Percentiles rank a stretch among this genome's conserved stretches.
phyloP scores from a whole-genome alignment of 1,140 invertebrate species.

The Dendrolimus punctatus region DNA sequence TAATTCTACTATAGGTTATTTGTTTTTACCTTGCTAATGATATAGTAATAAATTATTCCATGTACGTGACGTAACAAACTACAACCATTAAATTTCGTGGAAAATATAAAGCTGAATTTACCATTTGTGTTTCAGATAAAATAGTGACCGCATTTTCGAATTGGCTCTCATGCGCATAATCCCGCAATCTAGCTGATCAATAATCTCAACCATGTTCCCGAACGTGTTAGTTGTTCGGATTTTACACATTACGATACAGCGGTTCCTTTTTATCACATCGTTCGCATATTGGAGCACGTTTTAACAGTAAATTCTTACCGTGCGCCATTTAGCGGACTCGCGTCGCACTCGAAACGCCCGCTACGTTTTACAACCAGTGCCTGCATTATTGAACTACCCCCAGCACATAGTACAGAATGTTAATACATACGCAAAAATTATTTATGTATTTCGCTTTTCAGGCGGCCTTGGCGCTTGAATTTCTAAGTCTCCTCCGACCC shows the following conservation, averaged over 20 bases:
- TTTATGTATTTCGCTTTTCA: conserved; percentile 36
- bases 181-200: background rate
- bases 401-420: conserved; percentile 31
- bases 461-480: conserved; percentile 13
- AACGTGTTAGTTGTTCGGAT: conserved; percentile 7
- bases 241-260: conserved; percentile 20
- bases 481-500: conserved; percentile 11
- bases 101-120: too few relatives aligned
- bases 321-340: conserved; percentile 47
- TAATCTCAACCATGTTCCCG: conserved; percentile 3
- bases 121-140: too few relatives aligned
- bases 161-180: too few relatives aligned
- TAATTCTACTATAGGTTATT: too few relatives aligned
- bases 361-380: conserved; percentile 45
- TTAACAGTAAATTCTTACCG: conserved; percentile 46
- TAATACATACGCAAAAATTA: conserved; percentile 39
- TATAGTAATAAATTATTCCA: too few relatives aligned
- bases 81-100: too few relatives aligned
- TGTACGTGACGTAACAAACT: too few relatives aligned
- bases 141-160: too few relatives aligned
- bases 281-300: conserved; percentile 52
- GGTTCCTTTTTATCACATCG: conserved; percentile 47
- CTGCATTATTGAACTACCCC: conserved; percentile 48
- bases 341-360: conserved; percentile 27
- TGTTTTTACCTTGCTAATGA: too few relatives aligned